Evolutionary conservation across 2,797 vertebrate genomes (phyloP).

Genomic region (Malacoraja senta): DNA sequence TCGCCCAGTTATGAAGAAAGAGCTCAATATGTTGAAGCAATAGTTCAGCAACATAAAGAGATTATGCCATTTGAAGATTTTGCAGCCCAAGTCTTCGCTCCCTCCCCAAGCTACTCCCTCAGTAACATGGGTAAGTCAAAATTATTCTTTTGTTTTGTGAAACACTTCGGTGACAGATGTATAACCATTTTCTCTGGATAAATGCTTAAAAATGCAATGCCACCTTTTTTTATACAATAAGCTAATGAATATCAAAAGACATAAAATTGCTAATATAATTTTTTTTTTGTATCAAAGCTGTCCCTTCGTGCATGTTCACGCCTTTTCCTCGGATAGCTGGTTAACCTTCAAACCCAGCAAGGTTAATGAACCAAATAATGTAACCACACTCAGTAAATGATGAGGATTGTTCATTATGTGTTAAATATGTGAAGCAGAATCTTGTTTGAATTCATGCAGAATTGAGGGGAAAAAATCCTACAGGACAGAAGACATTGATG

Average conservation of each 20-base stretch:
- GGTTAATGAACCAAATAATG: constrained; percentile 65
- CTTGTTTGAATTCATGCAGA: constrained; percentile 52
- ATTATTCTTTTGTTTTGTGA: constrained; percentile 43
- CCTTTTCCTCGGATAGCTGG: constrained; percentile 60
- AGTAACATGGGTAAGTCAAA: constrained; percentile 82
- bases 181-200: constrained; percentile 63
- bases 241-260: constrained; percentile 83
- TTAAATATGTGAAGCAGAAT: constrained; percentile 57
- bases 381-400: constrained; percentile 56
- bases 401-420: constrained; percentile 60
- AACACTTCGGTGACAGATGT: constrained; percentile 56
- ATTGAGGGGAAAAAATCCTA: constrained; percentile 61
- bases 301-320: constrained; percentile 50
- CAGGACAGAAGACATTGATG: constrained; percentile 59
- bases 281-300: constrained; percentile 65
- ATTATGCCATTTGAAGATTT: constrained; percentile 96
- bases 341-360: constrained; percentile 57
- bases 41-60: constrained; percentile 94
- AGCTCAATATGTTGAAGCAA: constrained; percentile 91
- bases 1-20: constrained; percentile 86
- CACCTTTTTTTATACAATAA: constrained; percentile 52
- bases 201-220: constrained; percentile 62
- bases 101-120: constrained; percentile 77
- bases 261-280: constrained; percentile 66
- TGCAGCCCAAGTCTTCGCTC: constrained; percentile 89